Percentiles rank a stretch among this genome's conserved stretches.
These are phyloP conservation scores for Enteromius radiatus DNA, from an alignment of 2,797 vertebrate genomes.

Conservation along the genomic window DNA sequence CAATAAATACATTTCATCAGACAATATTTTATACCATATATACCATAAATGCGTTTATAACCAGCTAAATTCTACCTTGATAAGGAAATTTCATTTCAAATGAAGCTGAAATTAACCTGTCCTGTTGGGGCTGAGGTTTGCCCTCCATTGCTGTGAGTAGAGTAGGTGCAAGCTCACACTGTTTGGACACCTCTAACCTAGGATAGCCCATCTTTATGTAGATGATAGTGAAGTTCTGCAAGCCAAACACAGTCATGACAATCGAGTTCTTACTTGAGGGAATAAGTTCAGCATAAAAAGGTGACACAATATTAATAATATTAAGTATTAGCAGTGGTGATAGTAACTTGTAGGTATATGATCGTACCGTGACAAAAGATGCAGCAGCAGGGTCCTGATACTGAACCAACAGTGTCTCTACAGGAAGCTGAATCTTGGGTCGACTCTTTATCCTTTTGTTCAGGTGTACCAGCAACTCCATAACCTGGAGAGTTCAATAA, in stretches of 20 bases:
- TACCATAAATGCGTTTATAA: not conserved
- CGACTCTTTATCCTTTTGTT: conserved; percentile 99
- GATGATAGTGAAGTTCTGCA: conserved; percentile 98
- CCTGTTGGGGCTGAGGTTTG: conserved; percentile 96
- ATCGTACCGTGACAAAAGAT: conserved; percentile 94
- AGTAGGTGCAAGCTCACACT: conserved; percentile 95
- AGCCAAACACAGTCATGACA: conserved; percentile 18
- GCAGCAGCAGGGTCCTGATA: conserved; percentile 97
- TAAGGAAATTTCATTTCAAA: not conserved
- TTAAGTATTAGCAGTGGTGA: not conserved
- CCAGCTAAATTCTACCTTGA: not conserved
- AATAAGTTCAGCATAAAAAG: not conserved
- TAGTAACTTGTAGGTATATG: not conserved
- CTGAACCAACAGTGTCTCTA: conserved; percentile 95
- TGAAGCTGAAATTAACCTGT: conserved; percentile 81
- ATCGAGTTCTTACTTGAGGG: not conserved
- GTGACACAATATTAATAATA: not conserved
- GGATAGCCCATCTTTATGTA: conserved; percentile 99
- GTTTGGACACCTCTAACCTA: conserved; percentile 92
- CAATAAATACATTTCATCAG: not conserved
- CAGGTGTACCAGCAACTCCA: conserved; percentile 96
- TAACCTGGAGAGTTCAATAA: conserved; percentile 81
- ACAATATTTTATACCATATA: not conserved
- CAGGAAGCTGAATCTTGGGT: conserved; percentile 96
- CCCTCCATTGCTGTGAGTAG: conserved; percentile 98